Evolutionary conservation across 1,140 invertebrate genomes (phyloP), one percentile per base, ranked within the genome.

Genomic region (Pemphigus obesinymphae): DNA sequence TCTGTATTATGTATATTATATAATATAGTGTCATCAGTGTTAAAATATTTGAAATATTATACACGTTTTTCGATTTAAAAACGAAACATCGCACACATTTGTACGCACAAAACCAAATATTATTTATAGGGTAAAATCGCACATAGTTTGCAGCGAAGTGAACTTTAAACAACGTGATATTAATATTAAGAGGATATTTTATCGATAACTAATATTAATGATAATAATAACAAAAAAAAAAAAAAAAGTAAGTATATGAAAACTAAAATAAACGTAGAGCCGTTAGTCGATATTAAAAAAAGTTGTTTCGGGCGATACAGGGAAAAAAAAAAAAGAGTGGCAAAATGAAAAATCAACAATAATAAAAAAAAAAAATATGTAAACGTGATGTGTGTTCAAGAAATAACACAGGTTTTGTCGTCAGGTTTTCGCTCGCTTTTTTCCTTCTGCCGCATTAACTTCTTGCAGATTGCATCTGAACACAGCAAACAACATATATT

Each of bases 381-480:
- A n/a, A n/a, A n/a, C 10, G 53, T 40, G 31, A 63, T 37, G 31
- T 58, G n/a, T 26, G 34, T 61, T 80, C 55, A 80, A 61, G 76
- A 80, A 43, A 80, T 15, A 0, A 61, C 37, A 13, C 76, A 80
- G 23, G 37, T 26, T 43, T 80, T 80, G 15, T 61, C 76, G n/a
- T 80, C 76, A 17, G 34, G 55, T 61, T 63, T 80, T 55, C 37
- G 63, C 26, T 45, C 37, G 11, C 13, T 61, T 61, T 80, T 80
- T 20, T 80, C 76, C 17, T 80, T 80, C 23, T 80, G 76, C 55
- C 76, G 53, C 55, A 80, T 61, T 61, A 80, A 20, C 37, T 80
- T 80, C 53, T 80, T 80, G 53, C 37, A 80, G 8, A 80, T 80
- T 6, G 76, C 76, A 43, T 80, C 76, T 80, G 37, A 45, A 80